Percentiles rank a stretch among this genome's conserved stretches.
These are phyloP conservation scores for Nyleta sp. DNA, from an alignment of 2,888 invertebrate genomes.

Conservation along the genomic window DNA sequence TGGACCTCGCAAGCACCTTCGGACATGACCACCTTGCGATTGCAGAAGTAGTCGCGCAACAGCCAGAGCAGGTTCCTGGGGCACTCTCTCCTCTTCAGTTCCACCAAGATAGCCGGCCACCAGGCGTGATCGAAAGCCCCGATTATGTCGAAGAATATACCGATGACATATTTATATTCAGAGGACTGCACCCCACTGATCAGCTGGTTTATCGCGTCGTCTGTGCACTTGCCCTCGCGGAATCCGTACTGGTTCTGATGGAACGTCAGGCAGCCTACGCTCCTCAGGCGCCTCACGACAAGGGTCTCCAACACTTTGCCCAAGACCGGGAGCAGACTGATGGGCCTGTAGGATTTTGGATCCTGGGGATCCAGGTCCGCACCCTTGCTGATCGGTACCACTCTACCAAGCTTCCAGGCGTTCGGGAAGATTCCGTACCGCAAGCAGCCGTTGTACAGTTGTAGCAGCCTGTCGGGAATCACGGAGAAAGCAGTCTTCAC, in stretches of 20 bases:
- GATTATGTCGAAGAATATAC: not conserved
- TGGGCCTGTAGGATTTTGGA: too few species aligned
- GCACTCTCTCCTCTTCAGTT: not conserved
- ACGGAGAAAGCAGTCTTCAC: not conserved
- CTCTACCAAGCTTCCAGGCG: conserved; percentile 45
- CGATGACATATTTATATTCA: not conserved
- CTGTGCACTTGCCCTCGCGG: not conserved
- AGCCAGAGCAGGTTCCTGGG: not conserved
- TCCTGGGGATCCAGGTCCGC: conserved; percentile 14
- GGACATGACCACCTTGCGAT: too few species aligned
- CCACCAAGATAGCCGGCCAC: not conserved
- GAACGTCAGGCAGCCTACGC: not conserved
- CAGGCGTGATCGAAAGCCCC: not conserved
- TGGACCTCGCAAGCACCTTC: too few species aligned
- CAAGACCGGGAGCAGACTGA: conserved; percentile 29
- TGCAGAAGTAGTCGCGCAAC: not conserved
- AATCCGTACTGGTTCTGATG: not conserved
- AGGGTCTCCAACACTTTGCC: conserved; percentile 35
- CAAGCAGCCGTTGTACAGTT: conserved; percentile 29
- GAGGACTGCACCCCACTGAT: not conserved
- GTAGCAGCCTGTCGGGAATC: not conserved
- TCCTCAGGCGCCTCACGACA: not conserved
- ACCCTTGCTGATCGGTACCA: conserved; percentile 16
- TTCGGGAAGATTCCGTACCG: conserved; percentile 48
- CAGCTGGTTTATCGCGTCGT: not conserved